These are phyloP conservation scores for Gasterosteus aculeatus DNA, from an alignment of 2,113 vertebrate genomes.

Conservation along the genomic window DNA sequence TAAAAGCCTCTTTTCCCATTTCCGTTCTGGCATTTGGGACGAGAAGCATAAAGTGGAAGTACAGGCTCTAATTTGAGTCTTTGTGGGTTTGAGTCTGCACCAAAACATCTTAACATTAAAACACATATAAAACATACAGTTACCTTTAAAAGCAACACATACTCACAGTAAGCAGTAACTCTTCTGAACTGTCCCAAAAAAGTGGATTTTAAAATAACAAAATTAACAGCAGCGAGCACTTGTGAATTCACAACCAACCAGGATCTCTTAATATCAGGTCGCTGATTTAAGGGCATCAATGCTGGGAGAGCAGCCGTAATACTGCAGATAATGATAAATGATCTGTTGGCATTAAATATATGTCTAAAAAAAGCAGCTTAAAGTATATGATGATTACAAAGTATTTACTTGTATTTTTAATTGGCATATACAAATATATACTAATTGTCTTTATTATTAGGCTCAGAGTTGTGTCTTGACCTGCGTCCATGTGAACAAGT, in stretches of 20 bases:
- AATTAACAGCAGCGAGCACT: slow-evolving; percentile 40
- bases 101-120: slow-evolving; percentile 1
- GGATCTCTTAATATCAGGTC: neutral
- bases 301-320: neutral
- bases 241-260: slow-evolving; percentile 23
- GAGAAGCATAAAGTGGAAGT: too few relatives aligned
- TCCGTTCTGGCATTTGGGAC: too few relatives aligned
- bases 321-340: neutral
- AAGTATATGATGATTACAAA: neutral
- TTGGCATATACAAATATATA: neutral
- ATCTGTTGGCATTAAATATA: slow-evolving; percentile 8
- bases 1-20: too few relatives aligned
- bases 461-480: slow-evolving; percentile 40
- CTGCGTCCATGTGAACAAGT: slow-evolving; percentile 39
- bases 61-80: neutral
- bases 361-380: slow-evolving; percentile 10
- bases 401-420: neutral
- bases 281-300: neutral
- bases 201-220: neutral
- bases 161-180: neutral
- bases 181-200: neutral
- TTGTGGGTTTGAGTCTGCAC: neutral
- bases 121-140: neutral
- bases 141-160: neutral
- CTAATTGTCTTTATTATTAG: slow-evolving; percentile 32